Base-by-base conservation (phyloP, 2,888 invertebrate genomes). In the Sclerodermus sp. region DNA sequence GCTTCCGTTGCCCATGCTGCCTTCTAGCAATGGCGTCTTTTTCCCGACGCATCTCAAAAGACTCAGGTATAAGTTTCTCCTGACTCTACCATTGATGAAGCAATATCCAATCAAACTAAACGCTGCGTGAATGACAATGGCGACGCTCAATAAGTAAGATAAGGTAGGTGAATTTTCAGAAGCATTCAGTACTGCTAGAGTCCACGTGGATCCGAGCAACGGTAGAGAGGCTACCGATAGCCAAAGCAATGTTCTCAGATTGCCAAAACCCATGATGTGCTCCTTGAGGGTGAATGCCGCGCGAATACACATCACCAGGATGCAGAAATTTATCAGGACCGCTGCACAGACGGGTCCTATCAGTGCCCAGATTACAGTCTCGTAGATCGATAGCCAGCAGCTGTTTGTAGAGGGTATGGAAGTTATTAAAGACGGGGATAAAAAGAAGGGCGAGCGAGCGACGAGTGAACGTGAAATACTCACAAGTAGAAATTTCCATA, bases 361-460 rank as follows among this genome's bases (percentile, higher is more conserved):
- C 67, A 96, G 85, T 81, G 95, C 92, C 96, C 96, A 97, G 39
- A 96, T 90, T 16, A 96, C 92, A 16, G 91, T 89, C 76, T 96
- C 95, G 74, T 94, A 93, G 37, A 95, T 87, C 8, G 93, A 92
- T 55, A 97, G 83, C 96, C 96, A 97, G 78, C 97, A 97, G 77
- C 96, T 96, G 78, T n/a, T n/a, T n/a, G n/a, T n/a, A n/a, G n/a
- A n/a, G n/a, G n/a, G n/a, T n/a, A 40, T 79, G 77, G 42, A 53
- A 58, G 13, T 31, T 14, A 13, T 15, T 43, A 6, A 29, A n/a
- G 4, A 40, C n/a, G 15, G 34, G 5, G 16, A 34, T 10, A n/a
- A 31, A 18, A 36, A 8, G 14, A 18, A 12, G n/a, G n/a, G n/a
- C n/a, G n/a, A n/a, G n/a, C n/a, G n/a, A n/a, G n/a, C n/a, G n/a